These are phyloP conservation scores for Actinemys pallida DNA, from an alignment of 2,113 vertebrate genomes.

Conservation along the genomic window DNA sequence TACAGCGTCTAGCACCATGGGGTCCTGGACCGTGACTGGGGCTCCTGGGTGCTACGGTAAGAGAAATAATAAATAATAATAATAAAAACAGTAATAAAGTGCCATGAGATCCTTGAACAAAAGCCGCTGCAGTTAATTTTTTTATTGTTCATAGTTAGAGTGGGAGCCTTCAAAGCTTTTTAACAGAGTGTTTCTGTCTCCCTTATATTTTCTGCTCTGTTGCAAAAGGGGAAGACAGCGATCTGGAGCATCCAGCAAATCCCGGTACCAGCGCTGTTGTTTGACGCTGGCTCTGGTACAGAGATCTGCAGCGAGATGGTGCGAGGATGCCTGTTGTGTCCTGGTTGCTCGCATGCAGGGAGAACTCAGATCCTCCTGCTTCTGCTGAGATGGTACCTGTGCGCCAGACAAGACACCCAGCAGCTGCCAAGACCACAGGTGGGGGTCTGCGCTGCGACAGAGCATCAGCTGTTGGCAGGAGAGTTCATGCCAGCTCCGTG, in stretches of 20 bases:
- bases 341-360: not conserved
- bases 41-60: not conserved
- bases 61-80: not conserved
- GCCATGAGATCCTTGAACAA: not conserved
- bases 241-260: not conserved
- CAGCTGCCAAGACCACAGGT: not conserved
- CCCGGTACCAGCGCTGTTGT: rapidly evolving
- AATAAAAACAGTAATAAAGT: not conserved
- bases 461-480: not conserved
- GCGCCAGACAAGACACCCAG: rapidly evolving
- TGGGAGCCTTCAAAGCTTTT: rapidly evolving
- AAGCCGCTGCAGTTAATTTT: not conserved
- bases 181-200: not conserved
- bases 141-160: not conserved
- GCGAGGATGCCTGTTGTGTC: rapidly evolving
- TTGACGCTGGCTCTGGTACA: not conserved
- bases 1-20: not conserved
- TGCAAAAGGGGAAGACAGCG: not conserved
- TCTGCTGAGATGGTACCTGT: rapidly evolving
- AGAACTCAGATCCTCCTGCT: not conserved
- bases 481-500: not conserved
- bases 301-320: not conserved
- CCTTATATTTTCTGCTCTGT: not conserved
- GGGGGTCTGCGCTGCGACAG: rapidly evolving
- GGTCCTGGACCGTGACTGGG: not conserved